A percentile compares a stretch with the other conserved stretches of the same genome.
Evolutionary conservation across 1,140 invertebrate genomes (phyloP).

Genomic region (Drosophila busckii): DNA sequence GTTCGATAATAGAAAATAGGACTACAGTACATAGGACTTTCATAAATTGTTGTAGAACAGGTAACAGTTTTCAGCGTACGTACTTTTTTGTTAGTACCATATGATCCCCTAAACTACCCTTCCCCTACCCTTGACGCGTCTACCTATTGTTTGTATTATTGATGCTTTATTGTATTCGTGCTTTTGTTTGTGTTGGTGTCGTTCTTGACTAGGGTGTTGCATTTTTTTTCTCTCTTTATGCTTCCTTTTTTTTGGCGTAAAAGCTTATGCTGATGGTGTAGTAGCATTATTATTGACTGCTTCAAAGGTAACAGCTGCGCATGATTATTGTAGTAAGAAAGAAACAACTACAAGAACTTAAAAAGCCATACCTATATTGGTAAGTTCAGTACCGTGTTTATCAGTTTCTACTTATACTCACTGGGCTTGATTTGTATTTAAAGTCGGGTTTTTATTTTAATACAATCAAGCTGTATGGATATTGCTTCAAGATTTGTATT

Average conservation of each 20-base stretch:
- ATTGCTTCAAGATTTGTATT: conserved; percentile 57
- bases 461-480: conserved; percentile 56
- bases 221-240: background rate
- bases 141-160: too few species aligned
- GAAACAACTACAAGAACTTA: conserved; percentile 13
- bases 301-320: conserved; percentile 37
- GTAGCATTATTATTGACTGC: conserved; percentile 1
- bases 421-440: conserved; percentile 40
- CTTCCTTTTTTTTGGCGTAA: conserved; percentile 4
- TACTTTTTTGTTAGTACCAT: too few species aligned
- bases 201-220: background rate
- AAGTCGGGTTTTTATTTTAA: conserved; percentile 51
- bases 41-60: too few species aligned
- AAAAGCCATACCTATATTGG: conserved; percentile 7
- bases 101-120: too few species aligned
- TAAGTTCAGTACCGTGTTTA: conserved; percentile 9
- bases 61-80: too few species aligned
- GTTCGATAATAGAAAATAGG: too few species aligned
- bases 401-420: background rate
- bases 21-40: too few species aligned
- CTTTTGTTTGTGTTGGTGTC: conserved; percentile 4
- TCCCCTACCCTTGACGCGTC: too few species aligned
- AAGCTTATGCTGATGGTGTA: conserved; percentile 5
- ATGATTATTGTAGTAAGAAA: conserved; percentile 37
- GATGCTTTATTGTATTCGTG: conserved; percentile 6